Base-by-base conservation (phyloP, 1,140 invertebrate species). In the Drosophila sturtevanti region DNA sequence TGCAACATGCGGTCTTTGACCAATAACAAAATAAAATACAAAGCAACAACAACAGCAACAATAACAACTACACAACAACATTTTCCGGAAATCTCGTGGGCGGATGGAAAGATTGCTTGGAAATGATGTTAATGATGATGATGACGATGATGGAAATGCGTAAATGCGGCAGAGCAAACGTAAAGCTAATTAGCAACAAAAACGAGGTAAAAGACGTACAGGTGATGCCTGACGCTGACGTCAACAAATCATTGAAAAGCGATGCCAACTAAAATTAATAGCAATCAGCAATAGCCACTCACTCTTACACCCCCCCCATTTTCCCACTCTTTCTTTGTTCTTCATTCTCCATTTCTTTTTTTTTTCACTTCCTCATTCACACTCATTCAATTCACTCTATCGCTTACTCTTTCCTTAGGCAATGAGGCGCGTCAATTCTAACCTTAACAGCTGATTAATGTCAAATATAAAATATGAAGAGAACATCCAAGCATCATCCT, bases 141-240 rank as follows among this genome's bases (percentile, higher is more conserved):
- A 31, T 31, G 51, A 31, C 52, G 56, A 35, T 34, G 38, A 41
- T 27, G 67, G 35, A 76, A 82, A 24, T 81, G 74, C 74, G 79
- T 74, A 86, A 73, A 41, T 59, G n/a, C n/a, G 63, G 72, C 52
- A 41, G 38, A 54, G 35, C 58, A 63, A 61, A 56, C 38, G 54
- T 10, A 56, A 66, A 78, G 74, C 70, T 81, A 86, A 86, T 86
- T 86, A 86, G 73, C 54, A 63, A 21, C 24, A 63, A 51, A 66
- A 51, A 66, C 48, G 35, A 77, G 74, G 66, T 81, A 58, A 74
- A 75, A 71, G 18, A 38, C 48, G 34, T 14, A 31, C 52, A 55
- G 52, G 51, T 22, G 51, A 54, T 22, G 51, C 51, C 41, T 21
- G n/a, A n/a, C n/a, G 74, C 73, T 77, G 74, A 77, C 74, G 74